Evolutionary conservation across 2,888 invertebrate species (phyloP), one percentile per base, ranked within the genome.

Genomic region (Erebia palarica): DNA sequence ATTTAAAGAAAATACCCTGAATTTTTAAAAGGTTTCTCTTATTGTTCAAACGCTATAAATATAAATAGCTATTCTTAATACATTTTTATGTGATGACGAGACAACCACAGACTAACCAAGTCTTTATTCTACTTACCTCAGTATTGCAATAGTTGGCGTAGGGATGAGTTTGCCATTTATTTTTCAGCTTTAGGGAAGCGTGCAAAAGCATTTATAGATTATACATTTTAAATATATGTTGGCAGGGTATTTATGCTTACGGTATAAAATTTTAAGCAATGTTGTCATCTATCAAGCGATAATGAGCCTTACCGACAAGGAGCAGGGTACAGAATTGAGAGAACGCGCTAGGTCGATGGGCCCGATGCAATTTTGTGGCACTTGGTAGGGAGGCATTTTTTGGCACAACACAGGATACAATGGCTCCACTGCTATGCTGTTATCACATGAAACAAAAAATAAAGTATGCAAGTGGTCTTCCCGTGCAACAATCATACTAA

Each of bases 351-450:
- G 87, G 81, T 98, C 97, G 42, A 97, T 95, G 3, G 98, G 98
- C 1, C 97, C 94, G 16, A 89, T 81, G 76, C 93, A 92, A 55
- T 83, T 82, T n/a, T 87, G 87, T 0, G 94, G 93, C 44, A 90
- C 81, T 78, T 88, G 86, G 84, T 94, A 94, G 0, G 93, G 93
- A 1, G 93, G 93, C 87, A 93, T 86, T 79, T 93, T 93, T 81
- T 94, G 94, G 74, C 94, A 94, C 73, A 94, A 75, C 64, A 94
- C 94, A 0, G 99, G 98, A 87, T 98, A 98, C 57, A 98, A 88
- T 0, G 99, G 99, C 84, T 98, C 98, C 36, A 99, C 96, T 8
- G 97, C 98, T 81, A 99, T 96, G 85, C 98, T 98, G 89, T 79
- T 42, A 51, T 58, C 49, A 55, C n/a, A 53, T 16, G 16, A 16